Base-by-base conservation (phyloP, 2,113 vertebrate species). In the Tonatia bakeri region DNA sequence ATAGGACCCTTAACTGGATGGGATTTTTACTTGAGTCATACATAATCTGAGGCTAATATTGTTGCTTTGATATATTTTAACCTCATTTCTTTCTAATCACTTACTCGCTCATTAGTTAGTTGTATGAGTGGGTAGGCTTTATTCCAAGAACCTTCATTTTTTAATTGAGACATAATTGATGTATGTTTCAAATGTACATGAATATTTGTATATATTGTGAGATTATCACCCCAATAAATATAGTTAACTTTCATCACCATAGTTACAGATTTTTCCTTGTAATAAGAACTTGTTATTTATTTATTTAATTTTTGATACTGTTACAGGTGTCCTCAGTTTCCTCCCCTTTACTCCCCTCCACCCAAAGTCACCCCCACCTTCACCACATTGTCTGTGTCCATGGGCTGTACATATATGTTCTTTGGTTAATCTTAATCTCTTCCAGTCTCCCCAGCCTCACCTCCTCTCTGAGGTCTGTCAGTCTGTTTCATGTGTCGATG, bases 1-100 rank as follows among this genome's bases (percentile, higher is more conserved):
- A n/a, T 80, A 91, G 20, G 47, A 22, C n/a, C 11, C 40, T 89
- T 92, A 97, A 84, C 92, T 89, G 47, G n/a, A 77, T 96, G 59
- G 38, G 13, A 84, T 94, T 94, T 95, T 96, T 88, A 84, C 96
- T 87, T 96, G 40, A 80, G 87, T 90, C 26, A 72, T 84, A 92
- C 7, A 54, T 76, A 94, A 90, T 80, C 31, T 61, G 9, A 90
- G 38, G 75, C 36, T 84, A 87, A 82, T 67, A 69, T 52, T 87
- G 40, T 86, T 83, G 20, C 50, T 90, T 91, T 69, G 86, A 40
- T 83, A 65, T 86, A 87, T 80, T 83, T 33, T 96, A 77, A 88
- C 28, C 7, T 76, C 22, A 93, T 94, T 89, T 47, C 61, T 94
- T 7, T 90, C 64, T 95, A 38, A 93, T 83, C 87, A 31, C 70